These are phyloP conservation scores for Tolmerus cingulatus DNA, from an alignment of 2,888 invertebrate genomes.

Conservation along the genomic window DNA sequence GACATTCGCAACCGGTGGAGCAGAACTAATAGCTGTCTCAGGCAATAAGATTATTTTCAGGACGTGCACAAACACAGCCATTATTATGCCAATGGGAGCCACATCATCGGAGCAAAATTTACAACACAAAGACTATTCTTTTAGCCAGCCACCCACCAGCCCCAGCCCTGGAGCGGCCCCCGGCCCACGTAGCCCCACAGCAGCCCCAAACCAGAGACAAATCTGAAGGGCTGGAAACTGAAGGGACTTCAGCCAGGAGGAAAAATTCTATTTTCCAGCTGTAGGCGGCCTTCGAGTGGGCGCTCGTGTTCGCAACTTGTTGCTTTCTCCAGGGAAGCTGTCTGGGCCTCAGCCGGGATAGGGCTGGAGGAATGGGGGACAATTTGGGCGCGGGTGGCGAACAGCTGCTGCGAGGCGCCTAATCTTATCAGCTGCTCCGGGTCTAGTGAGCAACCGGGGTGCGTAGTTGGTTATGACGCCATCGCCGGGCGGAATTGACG, in stretches of 20 bases:
- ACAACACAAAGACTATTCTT: not conserved
- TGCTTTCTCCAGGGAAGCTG: not conserved
- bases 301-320: not conserved
- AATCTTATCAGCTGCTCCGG: conserved; percentile 26
- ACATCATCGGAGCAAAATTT: not conserved
- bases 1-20: conserved; percentile 11
- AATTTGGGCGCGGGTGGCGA: not conserved
- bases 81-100: not conserved
- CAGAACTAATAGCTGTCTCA: conserved; percentile 30
- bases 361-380: not conserved
- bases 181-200: not conserved
- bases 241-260: not conserved
- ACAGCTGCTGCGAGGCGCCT: conserved; percentile 24
- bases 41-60: conserved; percentile 23
- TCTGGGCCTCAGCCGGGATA: not conserved
- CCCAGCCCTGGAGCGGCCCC: not conserved
- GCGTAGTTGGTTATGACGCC: not conserved
- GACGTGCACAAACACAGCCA: not conserved
- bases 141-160: not conserved
- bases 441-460: not conserved
- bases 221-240: not conserved
- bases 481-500: not conserved
- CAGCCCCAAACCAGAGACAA: not conserved
- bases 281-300: not conserved
- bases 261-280: not conserved